These are phyloP conservation scores for Phaonia tiefii DNA, from an alignment of 2,888 invertebrate genomes.

Conservation along the genomic window DNA sequence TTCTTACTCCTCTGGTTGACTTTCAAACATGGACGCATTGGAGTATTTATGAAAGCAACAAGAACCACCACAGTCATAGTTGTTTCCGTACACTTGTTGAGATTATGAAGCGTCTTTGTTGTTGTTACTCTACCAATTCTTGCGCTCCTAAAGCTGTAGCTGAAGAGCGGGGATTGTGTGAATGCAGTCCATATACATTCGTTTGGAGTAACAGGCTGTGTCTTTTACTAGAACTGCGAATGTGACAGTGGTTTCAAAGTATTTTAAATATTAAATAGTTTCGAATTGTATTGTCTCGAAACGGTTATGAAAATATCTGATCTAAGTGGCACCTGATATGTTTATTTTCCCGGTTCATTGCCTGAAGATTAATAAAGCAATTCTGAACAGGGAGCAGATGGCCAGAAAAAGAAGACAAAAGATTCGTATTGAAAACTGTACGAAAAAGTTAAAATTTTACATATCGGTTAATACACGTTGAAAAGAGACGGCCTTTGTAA, in stretches of 20 bases:
- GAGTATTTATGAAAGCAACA: not conserved
- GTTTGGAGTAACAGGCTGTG: not conserved
- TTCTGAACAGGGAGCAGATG: too few relatives aligned
- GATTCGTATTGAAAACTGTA: too few relatives aligned
- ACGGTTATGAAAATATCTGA: too few relatives aligned
- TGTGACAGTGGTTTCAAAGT: not conserved
- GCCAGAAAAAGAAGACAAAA: too few relatives aligned
- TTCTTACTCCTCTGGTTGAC: not conserved
- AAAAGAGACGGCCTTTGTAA: too few relatives aligned
- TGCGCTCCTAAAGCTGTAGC: not conserved
- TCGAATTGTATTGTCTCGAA: too few relatives aligned
- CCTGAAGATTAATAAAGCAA: too few relatives aligned
- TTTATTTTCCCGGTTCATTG: too few relatives aligned
- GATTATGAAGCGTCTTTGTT: constrained; percentile 13
- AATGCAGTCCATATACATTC: not conserved
- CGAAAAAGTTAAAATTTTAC: too few relatives aligned
- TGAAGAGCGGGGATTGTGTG: not conserved
- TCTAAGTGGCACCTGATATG: too few relatives aligned
- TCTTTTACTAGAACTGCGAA: not conserved
- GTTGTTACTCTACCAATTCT: not conserved
- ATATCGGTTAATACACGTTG: too few relatives aligned
- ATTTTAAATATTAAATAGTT: too few relatives aligned
- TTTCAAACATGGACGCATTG: not conserved
- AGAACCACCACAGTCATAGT: not conserved
- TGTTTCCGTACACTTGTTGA: constrained; percentile 32